phyloP scores from a whole-genome alignment of 1,140 invertebrate genomes.

The Vanessa atalanta region DNA sequence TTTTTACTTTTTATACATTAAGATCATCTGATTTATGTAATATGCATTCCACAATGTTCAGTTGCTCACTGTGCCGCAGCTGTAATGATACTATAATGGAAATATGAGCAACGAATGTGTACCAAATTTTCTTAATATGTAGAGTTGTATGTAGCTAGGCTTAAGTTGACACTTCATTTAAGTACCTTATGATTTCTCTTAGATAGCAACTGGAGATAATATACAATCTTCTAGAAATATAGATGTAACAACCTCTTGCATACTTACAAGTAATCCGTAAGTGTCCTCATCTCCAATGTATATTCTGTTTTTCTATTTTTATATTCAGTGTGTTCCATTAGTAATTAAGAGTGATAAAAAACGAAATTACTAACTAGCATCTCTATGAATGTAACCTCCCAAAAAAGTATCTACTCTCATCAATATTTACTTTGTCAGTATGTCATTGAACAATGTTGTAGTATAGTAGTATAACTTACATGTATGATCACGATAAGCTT shows the following conservation, averaged over 20 bases:
- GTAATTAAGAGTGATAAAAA: slow-evolving; percentile 18
- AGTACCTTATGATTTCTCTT: slow-evolving; percentile 45
- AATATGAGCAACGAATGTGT: slow-evolving; percentile 79
- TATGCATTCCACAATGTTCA: slow-evolving; percentile 73
- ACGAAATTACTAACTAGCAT: not conserved
- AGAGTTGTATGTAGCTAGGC: slow-evolving; percentile 71
- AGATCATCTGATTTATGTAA: slow-evolving; percentile 29
- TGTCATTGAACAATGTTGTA: slow-evolving; percentile 54
- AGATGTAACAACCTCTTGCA: slow-evolving; percentile 6
- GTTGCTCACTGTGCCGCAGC: slow-evolving; percentile 63
- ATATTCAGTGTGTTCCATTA: slow-evolving; percentile 29
- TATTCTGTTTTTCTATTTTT: slow-evolving; percentile 31
- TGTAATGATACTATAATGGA: slow-evolving; percentile 60
- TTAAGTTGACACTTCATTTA: slow-evolving; percentile 62
- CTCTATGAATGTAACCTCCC: slow-evolving; percentile 4
- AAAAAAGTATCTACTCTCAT: slow-evolving; percentile 22
- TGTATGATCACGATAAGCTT: slow-evolving; percentile 66
- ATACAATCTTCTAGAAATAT: slow-evolving; percentile 17
- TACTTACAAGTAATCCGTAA: slow-evolving; percentile 8
- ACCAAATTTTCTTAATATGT: slow-evolving; percentile 76
- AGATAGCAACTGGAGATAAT: slow-evolving; percentile 22
- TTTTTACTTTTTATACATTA: slow-evolving; percentile 32
- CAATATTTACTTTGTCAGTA: slow-evolving; percentile 46
- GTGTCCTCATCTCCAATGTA: slow-evolving; percentile 6
- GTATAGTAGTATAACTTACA: slow-evolving; percentile 64